phyloP scores from a whole-genome alignment of 1,140 invertebrate species.

The Lordiphosa stackelbergi region DNA sequence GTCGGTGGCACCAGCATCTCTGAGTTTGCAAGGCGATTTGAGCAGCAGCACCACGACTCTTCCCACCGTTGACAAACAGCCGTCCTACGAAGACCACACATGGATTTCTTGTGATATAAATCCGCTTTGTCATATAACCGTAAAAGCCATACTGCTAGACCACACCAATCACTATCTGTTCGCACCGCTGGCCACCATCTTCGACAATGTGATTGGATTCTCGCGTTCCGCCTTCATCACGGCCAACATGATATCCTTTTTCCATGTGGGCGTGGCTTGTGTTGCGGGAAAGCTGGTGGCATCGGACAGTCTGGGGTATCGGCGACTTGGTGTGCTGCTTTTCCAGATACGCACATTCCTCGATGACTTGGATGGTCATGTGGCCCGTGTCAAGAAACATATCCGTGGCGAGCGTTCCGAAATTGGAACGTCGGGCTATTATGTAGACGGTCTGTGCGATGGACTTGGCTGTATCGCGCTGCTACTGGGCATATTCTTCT shows the following conservation, averaged over 20 bases:
- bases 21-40: conserved; percentile 22
- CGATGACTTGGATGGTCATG: conserved; percentile 88
- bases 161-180: conserved; percentile 87
- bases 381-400: conserved; percentile 84
- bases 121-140: conserved; percentile 85
- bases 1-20: conserved; percentile 17
- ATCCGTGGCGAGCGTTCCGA: conserved; percentile 85
- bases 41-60: conserved; percentile 37
- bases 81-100: conserved; percentile 79
- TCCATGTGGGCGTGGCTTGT: conserved; percentile 85
- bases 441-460: conserved; percentile 86
- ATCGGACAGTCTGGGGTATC: conserved; percentile 82
- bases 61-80: conserved; percentile 46
- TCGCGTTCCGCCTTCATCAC: conserved; percentile 83
- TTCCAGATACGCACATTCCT: conserved; percentile 87
- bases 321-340: conserved; percentile 84
- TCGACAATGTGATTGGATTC: conserved; percentile 82
- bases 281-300: conserved; percentile 83
- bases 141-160: conserved; percentile 86
- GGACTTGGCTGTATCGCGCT: conserved; percentile 84
- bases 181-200: conserved; percentile 83
- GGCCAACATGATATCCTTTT: conserved; percentile 87
- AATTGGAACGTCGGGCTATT: conserved; percentile 84
- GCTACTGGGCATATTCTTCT: conserved; percentile 82
- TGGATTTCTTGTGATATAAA: conserved; percentile 84